phyloP scores from a whole-genome alignment of 2,888 invertebrate genomes.

The Pycnomerus fuliginosus region DNA sequence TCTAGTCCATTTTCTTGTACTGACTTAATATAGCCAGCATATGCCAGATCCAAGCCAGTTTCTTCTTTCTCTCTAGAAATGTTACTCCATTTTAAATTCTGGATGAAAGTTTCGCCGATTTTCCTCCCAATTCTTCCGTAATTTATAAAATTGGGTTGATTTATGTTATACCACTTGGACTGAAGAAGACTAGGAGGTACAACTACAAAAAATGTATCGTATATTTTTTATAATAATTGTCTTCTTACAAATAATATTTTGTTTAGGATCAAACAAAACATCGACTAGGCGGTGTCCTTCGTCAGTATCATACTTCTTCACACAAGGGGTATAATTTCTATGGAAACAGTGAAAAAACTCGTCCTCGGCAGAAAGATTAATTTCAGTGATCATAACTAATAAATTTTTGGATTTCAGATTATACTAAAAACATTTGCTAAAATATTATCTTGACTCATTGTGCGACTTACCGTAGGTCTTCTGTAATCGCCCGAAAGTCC shows the following conservation, averaged over 20 bases:
- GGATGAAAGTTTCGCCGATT: conserved; percentile 39
- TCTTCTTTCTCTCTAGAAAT: conserved; percentile 81
- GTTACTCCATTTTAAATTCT: conserved; percentile 3
- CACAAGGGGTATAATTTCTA: conserved; percentile 1
- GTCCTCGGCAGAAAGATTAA: conserved; percentile 21
- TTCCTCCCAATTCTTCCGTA: conserved; percentile 41
- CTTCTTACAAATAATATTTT: conserved; percentile 12
- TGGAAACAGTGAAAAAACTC: conserved; percentile 24
- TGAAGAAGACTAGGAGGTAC: conserved; percentile 38
- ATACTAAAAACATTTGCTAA: conserved; percentile 17
- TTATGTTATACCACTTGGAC: conserved; percentile 31
- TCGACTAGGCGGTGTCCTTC: conserved; percentile 1
- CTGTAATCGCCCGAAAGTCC: too few relatives aligned
- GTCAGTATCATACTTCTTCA: conserved; percentile 5
- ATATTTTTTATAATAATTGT: background rate
- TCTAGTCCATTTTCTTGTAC: conserved; percentile 65
- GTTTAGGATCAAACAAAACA: conserved; percentile 1
- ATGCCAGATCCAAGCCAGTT: conserved; percentile 84
- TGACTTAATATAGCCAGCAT: conserved; percentile 76
- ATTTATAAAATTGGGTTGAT: conserved; percentile 41
- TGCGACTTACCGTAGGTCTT: background rate
- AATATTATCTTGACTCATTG: background rate
- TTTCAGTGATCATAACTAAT: conserved; percentile 29
- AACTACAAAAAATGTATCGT: conserved; percentile 30
- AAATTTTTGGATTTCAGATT: conserved; percentile 29